A percentile compares a stretch with the other conserved stretches of the same genome.
Conservation (phyloP, 2,113 vertebrate species). For the Hystrix brachyura region DNA sequence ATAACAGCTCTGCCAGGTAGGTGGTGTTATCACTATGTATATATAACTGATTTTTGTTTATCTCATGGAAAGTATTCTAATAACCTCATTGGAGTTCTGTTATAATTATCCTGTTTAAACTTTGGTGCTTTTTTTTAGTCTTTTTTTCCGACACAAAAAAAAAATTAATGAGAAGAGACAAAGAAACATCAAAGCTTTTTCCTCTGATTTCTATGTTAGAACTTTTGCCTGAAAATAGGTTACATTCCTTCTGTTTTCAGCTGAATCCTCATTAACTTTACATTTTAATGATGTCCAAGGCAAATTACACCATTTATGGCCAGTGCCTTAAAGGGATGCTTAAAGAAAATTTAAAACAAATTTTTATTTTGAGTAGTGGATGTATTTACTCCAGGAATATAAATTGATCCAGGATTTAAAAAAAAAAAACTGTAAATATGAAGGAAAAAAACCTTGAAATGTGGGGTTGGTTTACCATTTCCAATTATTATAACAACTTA, state of each 20-base stretch:
- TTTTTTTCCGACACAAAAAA: conserved; percentile 91
- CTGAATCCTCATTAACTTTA: conserved; percentile 96
- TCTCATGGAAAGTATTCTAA: conserved; percentile 87
- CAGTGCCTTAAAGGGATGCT: conserved; percentile 90
- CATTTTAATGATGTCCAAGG: conserved; percentile 96
- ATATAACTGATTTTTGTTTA: conserved; percentile 86
- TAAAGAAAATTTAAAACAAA: conserved; percentile 88
- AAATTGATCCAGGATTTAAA: conserved; percentile 83
- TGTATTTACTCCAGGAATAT: conserved; percentile 85
- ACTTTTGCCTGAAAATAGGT: conserved; percentile 95
- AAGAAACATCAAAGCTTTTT: conserved; percentile 96
- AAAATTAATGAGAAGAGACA: conserved; percentile 96
- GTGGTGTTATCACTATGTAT: conserved; percentile 55
- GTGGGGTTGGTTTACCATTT: conserved; percentile 49
- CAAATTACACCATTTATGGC: conserved; percentile 89
- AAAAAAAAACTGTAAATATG: conserved; percentile 73
- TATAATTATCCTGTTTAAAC: conserved; percentile 92
- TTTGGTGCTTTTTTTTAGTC: conserved; percentile 87
- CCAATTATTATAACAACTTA: conserved; percentile 51
- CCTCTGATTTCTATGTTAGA: conserved; percentile 95
- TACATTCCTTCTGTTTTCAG: conserved; percentile 94
- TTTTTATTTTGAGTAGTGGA: conserved; percentile 68
- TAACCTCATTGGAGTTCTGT: conserved; percentile 87
- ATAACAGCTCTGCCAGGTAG: conserved; percentile 61
- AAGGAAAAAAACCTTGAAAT: conserved; percentile 48